Percentiles rank a stretch among this genome's conserved stretches.
phyloP scores from a whole-genome alignment of 2,797 vertebrate species.

The Melopsittacus undulatus region DNA sequence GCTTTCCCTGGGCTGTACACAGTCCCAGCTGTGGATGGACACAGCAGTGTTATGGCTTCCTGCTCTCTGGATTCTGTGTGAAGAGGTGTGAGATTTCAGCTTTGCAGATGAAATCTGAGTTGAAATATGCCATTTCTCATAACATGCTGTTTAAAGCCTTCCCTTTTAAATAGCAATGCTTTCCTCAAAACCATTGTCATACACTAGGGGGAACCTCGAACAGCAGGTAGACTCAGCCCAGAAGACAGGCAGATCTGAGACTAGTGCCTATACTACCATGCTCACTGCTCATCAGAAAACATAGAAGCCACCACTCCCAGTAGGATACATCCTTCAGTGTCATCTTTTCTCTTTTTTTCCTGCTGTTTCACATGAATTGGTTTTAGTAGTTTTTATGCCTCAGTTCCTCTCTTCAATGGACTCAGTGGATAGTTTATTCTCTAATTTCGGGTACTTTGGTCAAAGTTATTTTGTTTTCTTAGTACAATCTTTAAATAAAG shows the following conservation, averaged over 20 bases:
- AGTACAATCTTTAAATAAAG: neutral
- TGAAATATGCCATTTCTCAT: neutral
- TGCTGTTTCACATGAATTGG: neutral
- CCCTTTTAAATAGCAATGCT: neutral
- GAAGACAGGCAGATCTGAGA: neutral
- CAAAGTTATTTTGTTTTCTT: neutral
- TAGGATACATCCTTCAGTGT: neutral
- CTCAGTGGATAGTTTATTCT: neutral
- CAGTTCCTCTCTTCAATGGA: neutral
- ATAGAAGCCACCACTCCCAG: neutral
- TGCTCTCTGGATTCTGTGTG: neutral
- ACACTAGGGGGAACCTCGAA: neutral
- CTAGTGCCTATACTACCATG: rapidly evolving
- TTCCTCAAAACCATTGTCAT: neutral
- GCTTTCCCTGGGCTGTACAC: neutral
- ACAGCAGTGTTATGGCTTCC: rapidly evolving
- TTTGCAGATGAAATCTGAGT: neutral
- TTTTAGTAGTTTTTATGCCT: neutral
- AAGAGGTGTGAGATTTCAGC: neutral
- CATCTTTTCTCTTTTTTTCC: neutral
- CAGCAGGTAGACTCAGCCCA: neutral
- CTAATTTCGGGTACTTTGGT: neutral
- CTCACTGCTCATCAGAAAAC: neutral
- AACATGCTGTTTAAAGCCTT: neutral
- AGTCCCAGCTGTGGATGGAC: neutral